Evolutionary conservation across 2,797 vertebrate species (phyloP), one percentile per base, ranked within the genome.

Genomic region (Cossypha polioptera): DNA sequence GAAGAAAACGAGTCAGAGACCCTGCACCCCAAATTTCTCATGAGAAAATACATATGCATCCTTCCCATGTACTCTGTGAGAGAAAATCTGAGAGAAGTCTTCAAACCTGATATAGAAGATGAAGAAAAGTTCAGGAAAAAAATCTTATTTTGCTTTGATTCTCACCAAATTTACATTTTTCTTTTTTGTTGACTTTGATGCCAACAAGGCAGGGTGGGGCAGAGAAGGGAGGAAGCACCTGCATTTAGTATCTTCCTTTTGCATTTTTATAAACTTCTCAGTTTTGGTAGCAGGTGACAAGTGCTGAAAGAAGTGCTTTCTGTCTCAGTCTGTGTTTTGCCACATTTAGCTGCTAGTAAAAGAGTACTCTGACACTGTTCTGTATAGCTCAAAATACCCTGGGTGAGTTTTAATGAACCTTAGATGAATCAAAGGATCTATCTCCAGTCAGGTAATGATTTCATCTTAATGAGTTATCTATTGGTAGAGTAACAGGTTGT

Each of bases 161-260:
- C 22, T 86, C n/a, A 50, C 15, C 26, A 78, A 74, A 78, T 13
- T 2, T 5, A 15, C 9, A 18, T 66, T 83, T 71, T 22, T 33
- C 17, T n/a, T 10, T 51, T 7, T 15, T 33, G 5, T 18, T 83
- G 18, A 5, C 22, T 47, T 73, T 74, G 13, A 55, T 62, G 33
- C 8, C 8, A 55, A 14, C 10, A 40, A 72, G 11, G 4, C 2
- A 10, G 3, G 10, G 19, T 14, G 4, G 2, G 2, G 11, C n/a
- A 13, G 28, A 36, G 13, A 48, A 57, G 3, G 1, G 5, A 1
- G 28, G 13, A 19, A 58, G 2, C 5, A 58, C 35, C 31, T 75
- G 7, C 13, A 54, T 72, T 21, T 21, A 36, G 5, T 50, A 6
- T 85, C 29, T 85, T 92, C 36, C 36, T 68, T 77, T 61, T 61